These are phyloP conservation scores for Tangara arthus DNA, from an alignment of 2,797 vertebrate genomes.

Conservation along the genomic window DNA sequence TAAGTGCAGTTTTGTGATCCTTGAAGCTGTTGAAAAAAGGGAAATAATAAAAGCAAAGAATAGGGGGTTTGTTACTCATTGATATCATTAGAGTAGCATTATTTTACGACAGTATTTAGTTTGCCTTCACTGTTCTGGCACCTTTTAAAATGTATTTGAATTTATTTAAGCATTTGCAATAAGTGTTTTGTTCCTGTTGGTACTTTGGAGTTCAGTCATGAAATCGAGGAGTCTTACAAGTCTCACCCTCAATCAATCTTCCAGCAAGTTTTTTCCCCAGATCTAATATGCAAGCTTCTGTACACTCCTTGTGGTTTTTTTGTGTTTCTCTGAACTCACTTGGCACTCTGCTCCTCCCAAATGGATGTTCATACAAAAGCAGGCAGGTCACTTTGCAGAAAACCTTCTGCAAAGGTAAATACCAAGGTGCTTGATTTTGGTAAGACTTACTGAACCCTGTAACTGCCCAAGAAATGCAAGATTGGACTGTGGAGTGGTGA, in stretches of 20 bases:
- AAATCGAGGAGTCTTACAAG: background rate
- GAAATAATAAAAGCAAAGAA: background rate
- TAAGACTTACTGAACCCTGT: background rate
- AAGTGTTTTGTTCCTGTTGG: background rate
- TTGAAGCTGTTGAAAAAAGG: background rate
- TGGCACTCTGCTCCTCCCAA: background rate
- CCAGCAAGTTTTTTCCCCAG: background rate
- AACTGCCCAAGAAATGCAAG: background rate
- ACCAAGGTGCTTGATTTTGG: background rate
- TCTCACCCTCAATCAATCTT: background rate
- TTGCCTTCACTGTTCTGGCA: background rate
- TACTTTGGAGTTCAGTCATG: background rate
- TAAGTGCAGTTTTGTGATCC: background rate
- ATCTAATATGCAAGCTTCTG: background rate
- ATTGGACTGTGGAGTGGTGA: rapidly evolving
- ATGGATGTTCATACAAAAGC: background rate
- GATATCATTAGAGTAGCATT: background rate
- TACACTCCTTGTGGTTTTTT: background rate
- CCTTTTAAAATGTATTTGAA: background rate
- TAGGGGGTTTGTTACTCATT: background rate
- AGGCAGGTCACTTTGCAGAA: background rate
- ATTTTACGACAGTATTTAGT: background rate
- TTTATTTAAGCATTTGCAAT: background rate
- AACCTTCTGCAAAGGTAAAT: background rate
- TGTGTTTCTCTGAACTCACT: background rate